These are phyloP conservation scores for Nasonia giraulti DNA, from an alignment of 1,140 invertebrate genomes.

Conservation along the genomic window DNA sequence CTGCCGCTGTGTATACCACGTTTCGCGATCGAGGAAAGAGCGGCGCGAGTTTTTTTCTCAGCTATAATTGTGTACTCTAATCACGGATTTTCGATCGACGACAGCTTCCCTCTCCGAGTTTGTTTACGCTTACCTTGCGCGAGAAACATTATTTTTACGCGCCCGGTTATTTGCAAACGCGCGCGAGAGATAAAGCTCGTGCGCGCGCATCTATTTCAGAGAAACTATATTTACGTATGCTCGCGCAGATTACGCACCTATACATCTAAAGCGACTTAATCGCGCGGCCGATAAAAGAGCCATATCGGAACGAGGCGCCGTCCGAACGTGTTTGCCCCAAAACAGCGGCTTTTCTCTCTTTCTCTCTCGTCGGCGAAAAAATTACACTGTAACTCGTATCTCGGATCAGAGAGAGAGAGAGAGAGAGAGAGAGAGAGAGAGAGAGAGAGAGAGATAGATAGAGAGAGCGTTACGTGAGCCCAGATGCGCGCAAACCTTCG, in stretches of 20 bases:
- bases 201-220: too few relatives aligned
- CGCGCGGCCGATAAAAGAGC: neutral
- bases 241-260: neutral
- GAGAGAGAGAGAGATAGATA: too few relatives aligned
- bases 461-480: neutral
- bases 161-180: too few relatives aligned
- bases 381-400: neutral
- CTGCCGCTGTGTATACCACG: neutral
- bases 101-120: neutral
- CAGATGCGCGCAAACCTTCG: neutral
- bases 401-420: too few relatives aligned
- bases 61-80: neutral
- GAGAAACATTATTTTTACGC: neutral
- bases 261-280: neutral
- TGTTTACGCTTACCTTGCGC: neutral
- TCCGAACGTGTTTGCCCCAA: neutral
- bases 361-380: neutral
- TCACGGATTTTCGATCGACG: too few relatives aligned
- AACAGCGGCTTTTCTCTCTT: neutral
- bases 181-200: too few relatives aligned
- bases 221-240: neutral
- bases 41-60: neutral
- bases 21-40: too few relatives aligned
- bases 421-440: too few relatives aligned
- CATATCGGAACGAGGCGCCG: neutral